Evolutionary conservation across 2,113 vertebrate genomes (phyloP).

Genomic region (Microtus richardsoni): DNA sequence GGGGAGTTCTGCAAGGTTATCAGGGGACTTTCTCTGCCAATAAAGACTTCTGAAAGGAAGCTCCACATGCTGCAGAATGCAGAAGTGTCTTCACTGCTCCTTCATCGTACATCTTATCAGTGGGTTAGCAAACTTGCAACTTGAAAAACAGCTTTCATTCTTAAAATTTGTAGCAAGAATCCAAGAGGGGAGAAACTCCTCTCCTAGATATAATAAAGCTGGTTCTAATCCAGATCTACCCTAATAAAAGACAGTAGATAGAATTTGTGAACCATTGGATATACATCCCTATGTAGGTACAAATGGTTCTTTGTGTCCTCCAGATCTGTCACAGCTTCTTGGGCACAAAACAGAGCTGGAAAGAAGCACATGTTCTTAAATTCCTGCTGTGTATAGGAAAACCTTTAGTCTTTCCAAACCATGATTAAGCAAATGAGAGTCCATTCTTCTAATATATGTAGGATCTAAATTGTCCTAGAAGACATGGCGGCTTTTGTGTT

Average conservation of each 20-base stretch:
- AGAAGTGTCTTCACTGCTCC: slow-evolving; percentile 36
- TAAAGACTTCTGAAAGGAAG: slow-evolving; percentile 67
- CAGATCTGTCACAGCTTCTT: background rate
- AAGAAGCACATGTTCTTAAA: background rate
- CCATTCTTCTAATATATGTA: background rate
- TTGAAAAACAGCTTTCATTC: slow-evolving; percentile 47
- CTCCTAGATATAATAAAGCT: background rate
- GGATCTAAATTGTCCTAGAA: background rate
- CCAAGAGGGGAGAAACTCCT: slow-evolving; percentile 23
- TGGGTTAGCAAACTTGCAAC: slow-evolving; percentile 49
- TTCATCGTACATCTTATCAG: slow-evolving; percentile 38
- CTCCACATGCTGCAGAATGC: slow-evolving; percentile 54
- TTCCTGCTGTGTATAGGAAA: background rate
- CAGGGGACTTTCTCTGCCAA: slow-evolving; percentile 72
- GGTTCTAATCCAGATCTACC: slow-evolving; percentile 54
- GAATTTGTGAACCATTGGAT: background rate
- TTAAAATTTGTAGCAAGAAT: slow-evolving; percentile 65
- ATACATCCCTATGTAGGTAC: background rate
- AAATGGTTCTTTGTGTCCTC: background rate
- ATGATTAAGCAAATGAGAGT: background rate
- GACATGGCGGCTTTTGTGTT: background rate
- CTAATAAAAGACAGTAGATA: slow-evolving; percentile 27
- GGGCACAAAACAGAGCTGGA: background rate
- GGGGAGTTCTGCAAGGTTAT: slow-evolving; percentile 63
- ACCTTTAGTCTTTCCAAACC: background rate